Percentiles rank a stretch among this genome's conserved stretches.
Evolutionary conservation across 2,888 invertebrate genomes (phyloP).

Genomic region (Drosophila picticornis): DNA sequence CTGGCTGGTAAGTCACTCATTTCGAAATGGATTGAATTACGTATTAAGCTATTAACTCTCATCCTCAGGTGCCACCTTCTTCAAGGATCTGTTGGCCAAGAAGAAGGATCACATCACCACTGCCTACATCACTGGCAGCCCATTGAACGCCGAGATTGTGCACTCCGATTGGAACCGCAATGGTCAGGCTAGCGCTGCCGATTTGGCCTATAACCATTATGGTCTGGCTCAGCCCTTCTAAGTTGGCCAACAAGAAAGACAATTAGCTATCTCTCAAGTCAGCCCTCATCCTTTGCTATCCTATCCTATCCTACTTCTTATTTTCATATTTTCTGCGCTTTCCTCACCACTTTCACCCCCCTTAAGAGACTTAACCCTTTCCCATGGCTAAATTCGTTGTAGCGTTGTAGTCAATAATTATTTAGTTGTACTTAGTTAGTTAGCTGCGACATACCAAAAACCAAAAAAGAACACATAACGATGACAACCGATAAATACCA

Average conservation of each 20-base stretch:
- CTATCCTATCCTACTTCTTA: conserved; percentile 16
- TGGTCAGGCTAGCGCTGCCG: conserved; percentile 84
- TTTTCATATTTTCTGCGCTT: conserved; percentile 10
- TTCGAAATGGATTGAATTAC: background rate
- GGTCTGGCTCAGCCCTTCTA: conserved; percentile 85
- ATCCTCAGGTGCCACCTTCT: conserved; percentile 83
- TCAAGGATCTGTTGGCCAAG: conserved; percentile 85
- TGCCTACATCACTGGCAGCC: conserved; percentile 85
- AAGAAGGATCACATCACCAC: conserved; percentile 85
- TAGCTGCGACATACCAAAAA: conserved; percentile 82
- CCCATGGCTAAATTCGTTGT: conserved; percentile 74
- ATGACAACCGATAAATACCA: conserved; percentile 29
- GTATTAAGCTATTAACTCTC: background rate
- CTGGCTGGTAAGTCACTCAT: conserved; percentile 86
- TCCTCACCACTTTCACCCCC: conserved; percentile 25
- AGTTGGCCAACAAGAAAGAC: conserved; percentile 24
- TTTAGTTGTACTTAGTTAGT: conserved; percentile 81
- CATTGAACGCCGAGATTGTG: conserved; percentile 85
- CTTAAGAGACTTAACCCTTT: conserved; percentile 57
- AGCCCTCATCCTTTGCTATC: conserved; percentile 21
- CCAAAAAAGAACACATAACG: conserved; percentile 35
- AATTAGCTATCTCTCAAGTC: conserved; percentile 7
- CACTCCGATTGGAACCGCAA: conserved; percentile 85
- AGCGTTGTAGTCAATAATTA: conserved; percentile 78
- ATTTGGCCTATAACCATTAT: conserved; percentile 85